phyloP scores from a whole-genome alignment of 2,888 invertebrate genomes.

The Stenoptilia bipunctidactyla region DNA sequence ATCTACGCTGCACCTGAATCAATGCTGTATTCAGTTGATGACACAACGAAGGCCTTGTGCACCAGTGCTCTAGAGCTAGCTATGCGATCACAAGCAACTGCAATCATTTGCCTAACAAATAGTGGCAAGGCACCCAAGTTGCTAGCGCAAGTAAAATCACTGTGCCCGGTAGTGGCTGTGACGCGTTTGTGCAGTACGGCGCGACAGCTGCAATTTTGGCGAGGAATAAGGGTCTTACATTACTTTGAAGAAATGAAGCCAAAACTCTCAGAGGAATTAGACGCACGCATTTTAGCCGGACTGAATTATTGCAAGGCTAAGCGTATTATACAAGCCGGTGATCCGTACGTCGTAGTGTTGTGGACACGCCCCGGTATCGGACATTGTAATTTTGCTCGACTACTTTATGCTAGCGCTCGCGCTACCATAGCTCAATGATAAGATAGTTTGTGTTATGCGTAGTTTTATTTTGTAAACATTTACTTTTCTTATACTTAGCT shows the following conservation, averaged over 20 bases:
- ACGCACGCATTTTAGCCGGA: slow-evolving; percentile 43
- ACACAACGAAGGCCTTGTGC: slow-evolving; percentile 65
- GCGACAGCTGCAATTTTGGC: slow-evolving; percentile 69
- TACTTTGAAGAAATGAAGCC: slow-evolving; percentile 48
- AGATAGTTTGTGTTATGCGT: no score
- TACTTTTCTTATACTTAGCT: no score
- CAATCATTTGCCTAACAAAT: slow-evolving; percentile 83
- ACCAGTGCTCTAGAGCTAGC: slow-evolving; percentile 51
- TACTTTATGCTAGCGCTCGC: slow-evolving; percentile 50
- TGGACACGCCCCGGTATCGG: slow-evolving; percentile 49
- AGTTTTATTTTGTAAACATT: no score
- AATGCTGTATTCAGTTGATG: slow-evolving; percentile 69
- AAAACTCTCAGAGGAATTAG: slow-evolving; percentile 44
- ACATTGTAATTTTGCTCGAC: slow-evolving; percentile 48
- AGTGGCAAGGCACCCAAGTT: slow-evolving; percentile 79
- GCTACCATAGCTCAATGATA: slow-evolving; percentile 24
- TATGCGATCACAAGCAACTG: slow-evolving; percentile 40
- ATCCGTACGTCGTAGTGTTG: slow-evolving; percentile 50
- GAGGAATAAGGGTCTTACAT: slow-evolving; percentile 64
- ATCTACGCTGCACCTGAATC: slow-evolving; percentile 79
- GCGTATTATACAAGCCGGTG: slow-evolving; percentile 43
- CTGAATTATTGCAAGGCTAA: slow-evolving; percentile 58
- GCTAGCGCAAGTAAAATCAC: slow-evolving; percentile 76
- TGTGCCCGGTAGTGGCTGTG: slow-evolving; percentile 82
- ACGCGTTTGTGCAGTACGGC: slow-evolving; percentile 78